Percentiles rank a stretch among this genome's conserved stretches.
Conservation (phyloP, 1,140 invertebrate genomes). For the Eumeta japonica region DNA sequence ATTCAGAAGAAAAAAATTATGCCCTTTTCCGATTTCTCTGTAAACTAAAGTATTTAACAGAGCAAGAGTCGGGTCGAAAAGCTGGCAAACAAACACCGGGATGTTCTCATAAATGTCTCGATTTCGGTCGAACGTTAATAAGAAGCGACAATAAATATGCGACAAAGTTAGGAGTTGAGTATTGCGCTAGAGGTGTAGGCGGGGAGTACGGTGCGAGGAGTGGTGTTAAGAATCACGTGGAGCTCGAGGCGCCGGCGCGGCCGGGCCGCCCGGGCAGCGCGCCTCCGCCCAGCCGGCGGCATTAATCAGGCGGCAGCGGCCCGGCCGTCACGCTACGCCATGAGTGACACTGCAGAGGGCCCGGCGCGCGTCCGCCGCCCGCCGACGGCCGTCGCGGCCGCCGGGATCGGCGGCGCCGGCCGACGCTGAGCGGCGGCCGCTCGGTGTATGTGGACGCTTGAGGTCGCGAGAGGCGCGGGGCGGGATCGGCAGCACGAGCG, state of each 20-base stretch:
- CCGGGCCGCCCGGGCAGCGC: slow-evolving; percentile 37
- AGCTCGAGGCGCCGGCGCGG: slow-evolving; percentile 48
- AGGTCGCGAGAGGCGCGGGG: slow-evolving; percentile 21
- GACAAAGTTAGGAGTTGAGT: slow-evolving; percentile 1
- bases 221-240: slow-evolving; percentile 30
- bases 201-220: slow-evolving; percentile 11
- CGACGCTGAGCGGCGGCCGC: slow-evolving; percentile 22
- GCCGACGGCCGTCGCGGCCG: slow-evolving; percentile 21
- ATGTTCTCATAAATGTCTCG: too few relatives aligned
- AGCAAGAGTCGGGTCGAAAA: too few relatives aligned
- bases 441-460: slow-evolving; percentile 27
- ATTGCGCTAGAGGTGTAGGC: slow-evolving; percentile 4
- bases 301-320: slow-evolving; percentile 39
- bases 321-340: slow-evolving; percentile 35
- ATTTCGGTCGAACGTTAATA: slow-evolving; percentile 1
- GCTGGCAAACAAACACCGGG: too few relatives aligned
- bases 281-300: slow-evolving; percentile 28
- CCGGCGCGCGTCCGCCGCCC: slow-evolving; percentile 25
- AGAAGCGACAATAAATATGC: not conserved
- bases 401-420: slow-evolving; percentile 21
- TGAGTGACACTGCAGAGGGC: slow-evolving; percentile 23
- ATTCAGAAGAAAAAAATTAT: too few relatives aligned
- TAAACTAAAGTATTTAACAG: too few relatives aligned
- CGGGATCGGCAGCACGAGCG: slow-evolving; percentile 21
- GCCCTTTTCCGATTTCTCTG: too few relatives aligned